These are phyloP conservation scores for Psilopogon haemacephalus DNA, from an alignment of 2,113 vertebrate species.

Conservation along the genomic window DNA sequence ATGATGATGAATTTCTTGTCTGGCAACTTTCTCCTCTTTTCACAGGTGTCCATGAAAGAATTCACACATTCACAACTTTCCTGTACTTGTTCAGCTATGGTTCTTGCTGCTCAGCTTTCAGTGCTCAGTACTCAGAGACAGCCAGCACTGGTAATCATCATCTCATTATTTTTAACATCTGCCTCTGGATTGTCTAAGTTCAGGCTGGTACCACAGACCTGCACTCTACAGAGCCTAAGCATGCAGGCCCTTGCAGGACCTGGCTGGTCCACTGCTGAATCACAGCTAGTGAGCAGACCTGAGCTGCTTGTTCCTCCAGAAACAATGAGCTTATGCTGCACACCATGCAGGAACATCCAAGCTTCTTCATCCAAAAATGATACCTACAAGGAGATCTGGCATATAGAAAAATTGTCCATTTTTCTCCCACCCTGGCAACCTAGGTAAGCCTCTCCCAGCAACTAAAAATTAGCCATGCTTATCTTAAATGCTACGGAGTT, in stretches of 20 bases:
- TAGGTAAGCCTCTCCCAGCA: not conserved
- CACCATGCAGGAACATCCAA: not conserved
- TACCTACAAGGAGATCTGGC: not conserved
- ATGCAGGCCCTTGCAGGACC: not conserved
- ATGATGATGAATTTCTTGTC: not conserved
- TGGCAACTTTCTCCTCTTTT: not conserved
- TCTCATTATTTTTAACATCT: not conserved
- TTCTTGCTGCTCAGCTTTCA: not conserved
- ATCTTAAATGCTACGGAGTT: not conserved
- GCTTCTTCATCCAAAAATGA: not conserved
- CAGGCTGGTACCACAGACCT: not conserved
- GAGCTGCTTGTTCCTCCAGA: not conserved
- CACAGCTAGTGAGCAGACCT: not conserved
- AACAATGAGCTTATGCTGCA: not conserved
- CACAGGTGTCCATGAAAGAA: not conserved
- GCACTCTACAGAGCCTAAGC: rapidly evolving
- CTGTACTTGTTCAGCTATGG: not conserved
- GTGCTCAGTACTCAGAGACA: not conserved
- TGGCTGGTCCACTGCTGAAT: not conserved
- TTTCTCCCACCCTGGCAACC: not conserved
- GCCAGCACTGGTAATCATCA: not conserved
- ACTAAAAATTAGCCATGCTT: not conserved
- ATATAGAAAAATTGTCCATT: not conserved
- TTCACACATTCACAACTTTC: not conserved
- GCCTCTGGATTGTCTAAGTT: not conserved